Evolutionary conservation across 1,140 invertebrate genomes (phyloP).

Genomic region (Reticulitermes speratus): DNA sequence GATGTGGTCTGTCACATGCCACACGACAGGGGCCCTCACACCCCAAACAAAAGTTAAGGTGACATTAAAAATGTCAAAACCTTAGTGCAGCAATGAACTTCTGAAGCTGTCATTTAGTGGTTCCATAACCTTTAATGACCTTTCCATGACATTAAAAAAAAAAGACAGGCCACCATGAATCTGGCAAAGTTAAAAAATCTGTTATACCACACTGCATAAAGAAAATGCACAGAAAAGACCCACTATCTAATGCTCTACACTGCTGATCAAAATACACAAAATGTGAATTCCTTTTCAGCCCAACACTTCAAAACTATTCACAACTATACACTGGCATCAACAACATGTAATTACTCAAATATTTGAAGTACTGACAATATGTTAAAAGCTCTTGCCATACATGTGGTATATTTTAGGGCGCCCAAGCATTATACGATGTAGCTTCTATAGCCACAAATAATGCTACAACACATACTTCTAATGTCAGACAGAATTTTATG

Average conservation of each 20-base stretch:
- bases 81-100: not conserved
- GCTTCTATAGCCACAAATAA: too few relatives aligned
- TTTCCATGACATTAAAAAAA: constrained; percentile 20
- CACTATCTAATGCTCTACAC: not conserved
- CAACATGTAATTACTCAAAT: too few relatives aligned
- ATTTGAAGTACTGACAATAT: too few relatives aligned
- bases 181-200: not conserved
- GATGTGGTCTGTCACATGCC: too few relatives aligned
- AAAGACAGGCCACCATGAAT: not conserved
- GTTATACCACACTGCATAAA: not conserved
- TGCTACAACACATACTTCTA: too few relatives aligned
- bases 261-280: not conserved
- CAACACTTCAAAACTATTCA: too few relatives aligned
- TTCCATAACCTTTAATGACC: not conserved
- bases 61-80: not conserved
- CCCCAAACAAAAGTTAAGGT: not conserved
- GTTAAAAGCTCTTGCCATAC: too few relatives aligned
- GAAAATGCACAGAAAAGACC: not conserved
- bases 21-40: not conserved
- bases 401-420: too few relatives aligned
- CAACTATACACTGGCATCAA: too few relatives aligned
- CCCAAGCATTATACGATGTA: too few relatives aligned
- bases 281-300: not conserved
- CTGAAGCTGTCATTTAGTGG: not conserved
- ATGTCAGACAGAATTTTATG: too few relatives aligned